Conservation (phyloP, 2,113 vertebrate species). For the Pelodiscus sinensis region DNA sequence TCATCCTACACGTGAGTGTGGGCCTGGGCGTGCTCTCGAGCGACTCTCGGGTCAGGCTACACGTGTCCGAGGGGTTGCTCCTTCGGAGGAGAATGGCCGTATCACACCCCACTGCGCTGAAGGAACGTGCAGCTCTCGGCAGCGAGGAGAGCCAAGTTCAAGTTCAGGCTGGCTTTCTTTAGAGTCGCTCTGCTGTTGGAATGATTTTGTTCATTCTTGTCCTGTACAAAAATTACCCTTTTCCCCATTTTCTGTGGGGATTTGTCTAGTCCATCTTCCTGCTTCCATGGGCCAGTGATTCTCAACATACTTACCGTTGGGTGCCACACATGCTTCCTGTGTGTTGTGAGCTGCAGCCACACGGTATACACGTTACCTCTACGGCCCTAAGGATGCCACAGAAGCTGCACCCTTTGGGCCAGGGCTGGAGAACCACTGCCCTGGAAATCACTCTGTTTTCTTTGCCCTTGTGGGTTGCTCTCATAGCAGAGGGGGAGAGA, state of each 20-base stretch:
- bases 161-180: background rate
- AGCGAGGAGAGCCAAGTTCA: background rate
- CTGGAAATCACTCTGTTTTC: background rate
- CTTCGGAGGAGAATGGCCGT: background rate
- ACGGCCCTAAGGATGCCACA: too few relatives aligned
- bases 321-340: too few relatives aligned
- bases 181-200: background rate
- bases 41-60: background rate
- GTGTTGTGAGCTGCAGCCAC: too few relatives aligned
- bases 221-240: background rate
- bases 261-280: background rate
- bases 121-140: background rate
- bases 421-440: too few relatives aligned
- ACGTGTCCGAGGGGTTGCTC: background rate
- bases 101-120: background rate
- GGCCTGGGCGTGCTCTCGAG: background rate
- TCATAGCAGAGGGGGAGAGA: background rate
- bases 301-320: too few relatives aligned
- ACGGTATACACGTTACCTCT: too few relatives aligned
- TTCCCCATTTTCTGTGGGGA: background rate
- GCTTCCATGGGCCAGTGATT: background rate
- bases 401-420: too few relatives aligned
- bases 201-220: background rate
- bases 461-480: background rate
- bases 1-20: constrained; percentile 91